Base-by-base conservation (phyloP, 1,140 invertebrate genomes). In the Globodera ellingtonae region DNA sequence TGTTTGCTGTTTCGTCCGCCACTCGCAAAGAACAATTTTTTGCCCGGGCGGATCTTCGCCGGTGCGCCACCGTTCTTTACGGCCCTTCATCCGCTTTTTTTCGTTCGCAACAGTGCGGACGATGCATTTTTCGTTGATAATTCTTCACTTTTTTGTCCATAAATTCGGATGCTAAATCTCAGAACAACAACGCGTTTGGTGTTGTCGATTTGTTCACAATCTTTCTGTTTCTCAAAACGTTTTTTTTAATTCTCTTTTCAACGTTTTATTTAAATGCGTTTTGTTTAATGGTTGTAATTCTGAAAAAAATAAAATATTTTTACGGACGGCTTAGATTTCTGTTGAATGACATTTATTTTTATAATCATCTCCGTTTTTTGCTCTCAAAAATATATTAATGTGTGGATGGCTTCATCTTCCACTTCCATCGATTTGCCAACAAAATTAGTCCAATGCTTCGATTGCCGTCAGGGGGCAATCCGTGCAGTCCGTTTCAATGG, bases 401-500 rank as follows among this genome's bases (percentile, higher is more conserved):
- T 2, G 1, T 35, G 35, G 18, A 62, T 62, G 56, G 56, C 56
- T 62, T 62, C 56, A 3, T 18, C 56, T 18, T 5, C 56, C 18
- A 62, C 18, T 62, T 62, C 56, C 1, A 15, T 62, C 18, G 56
- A 62, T 62, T 80, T 80, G 24, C 83, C 83, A 5, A 75, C 82
- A 5, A 72, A 59, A 24, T 62, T 84, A 7, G 52, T 82, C 18
- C 24, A 80, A 56, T 48, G 77, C 21, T 87, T 85, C 21, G 81
- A 84, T 66, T 86, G 83, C 65, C 50, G 77, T n/a, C 83, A 84
- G 52, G 82, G 80, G n/a, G 73, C 75, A 47, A 70, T 84, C 62
- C 75, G 83, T 62, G 81, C 80, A 7, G 84, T 84, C 62, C 78
- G 83, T n/a, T 84, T 84, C 59, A 84, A 84, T 66, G 85, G 82